Percentiles rank a stretch among this genome's conserved stretches.
These are phyloP conservation scores for Coreoperca whiteheadi DNA, from an alignment of 2,113 vertebrate genomes.

Conservation along the genomic window DNA sequence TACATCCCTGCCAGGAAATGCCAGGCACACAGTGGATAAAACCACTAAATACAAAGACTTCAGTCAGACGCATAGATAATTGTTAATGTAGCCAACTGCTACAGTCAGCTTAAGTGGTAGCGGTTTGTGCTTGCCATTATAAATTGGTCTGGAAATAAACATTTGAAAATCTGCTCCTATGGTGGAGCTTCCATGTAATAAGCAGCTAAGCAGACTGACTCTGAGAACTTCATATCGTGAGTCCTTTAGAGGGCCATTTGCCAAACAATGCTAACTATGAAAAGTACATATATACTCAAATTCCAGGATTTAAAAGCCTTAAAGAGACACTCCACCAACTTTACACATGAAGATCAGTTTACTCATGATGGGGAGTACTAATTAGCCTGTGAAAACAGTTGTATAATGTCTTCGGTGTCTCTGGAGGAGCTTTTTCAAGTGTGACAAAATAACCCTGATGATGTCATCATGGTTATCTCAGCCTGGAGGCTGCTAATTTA, in stretches of 20 bases:
- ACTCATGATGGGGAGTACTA: neutral
- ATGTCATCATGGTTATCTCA: constrained; percentile 6
- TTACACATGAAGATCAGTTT: neutral
- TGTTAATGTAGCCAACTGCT: constrained; percentile 54
- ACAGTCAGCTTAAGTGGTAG: constrained; percentile 47
- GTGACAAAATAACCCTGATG: constrained; percentile 5
- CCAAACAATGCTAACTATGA: neutral
- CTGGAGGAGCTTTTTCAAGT: constrained; percentile 3
- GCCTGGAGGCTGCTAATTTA: constrained; percentile 10
- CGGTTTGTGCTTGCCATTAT: constrained; percentile 14
- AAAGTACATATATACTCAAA: neutral
- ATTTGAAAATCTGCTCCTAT: constrained; percentile 24
- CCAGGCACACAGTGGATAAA: constrained; percentile 60
- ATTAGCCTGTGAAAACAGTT: neutral
- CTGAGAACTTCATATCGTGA: neutral
- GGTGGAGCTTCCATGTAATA: constrained; percentile 12
- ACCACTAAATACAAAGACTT: constrained; percentile 69
- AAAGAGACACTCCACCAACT: neutral
- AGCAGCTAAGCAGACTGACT: neutral
- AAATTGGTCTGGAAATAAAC: constrained; percentile 27
- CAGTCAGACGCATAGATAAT: constrained; percentile 67
- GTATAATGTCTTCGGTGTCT: constrained; percentile 10
- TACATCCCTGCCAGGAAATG: constrained; percentile 69
- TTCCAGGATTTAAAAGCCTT: neutral
- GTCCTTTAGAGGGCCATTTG: neutral